A percentile compares a stretch with the other conserved stretches of the same genome.
These are phyloP conservation scores for Lymantria dispar DNA, from an alignment of 2,888 invertebrate genomes.

Conservation along the genomic window DNA sequence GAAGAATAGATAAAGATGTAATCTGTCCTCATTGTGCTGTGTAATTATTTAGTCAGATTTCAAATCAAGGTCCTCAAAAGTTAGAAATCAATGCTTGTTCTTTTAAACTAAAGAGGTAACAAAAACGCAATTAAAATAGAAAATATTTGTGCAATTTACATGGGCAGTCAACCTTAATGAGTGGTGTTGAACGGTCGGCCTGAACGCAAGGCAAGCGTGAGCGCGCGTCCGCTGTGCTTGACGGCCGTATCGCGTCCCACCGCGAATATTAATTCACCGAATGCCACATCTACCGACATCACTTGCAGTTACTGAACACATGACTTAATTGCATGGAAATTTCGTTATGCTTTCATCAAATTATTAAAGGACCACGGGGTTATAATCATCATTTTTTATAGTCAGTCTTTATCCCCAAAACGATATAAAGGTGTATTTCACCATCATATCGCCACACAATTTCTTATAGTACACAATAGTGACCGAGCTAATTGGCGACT, in stretches of 20 bases:
- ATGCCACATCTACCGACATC: constrained; percentile 50
- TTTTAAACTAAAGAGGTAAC: background rate
- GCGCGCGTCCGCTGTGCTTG: constrained; percentile 48
- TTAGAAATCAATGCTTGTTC: too few species aligned
- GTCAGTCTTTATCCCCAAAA: too few species aligned
- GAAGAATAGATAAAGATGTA: too few species aligned
- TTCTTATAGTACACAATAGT: too few species aligned
- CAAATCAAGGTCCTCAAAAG: too few species aligned
- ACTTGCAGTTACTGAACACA: constrained; percentile 42
- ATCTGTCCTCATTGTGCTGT: too few species aligned
- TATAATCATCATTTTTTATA: too few species aligned
- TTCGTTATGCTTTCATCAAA: constrained; percentile 27
- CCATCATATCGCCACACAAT: too few species aligned
- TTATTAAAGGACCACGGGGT: background rate
- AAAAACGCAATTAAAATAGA: constrained; percentile 25
- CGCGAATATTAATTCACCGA: constrained; percentile 68
- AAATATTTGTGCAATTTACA: constrained; percentile 15
- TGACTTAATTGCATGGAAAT: constrained; percentile 46
- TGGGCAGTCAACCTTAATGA: constrained; percentile 46
- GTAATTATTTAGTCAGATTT: too few species aligned
- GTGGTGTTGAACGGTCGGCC: constrained; percentile 48
- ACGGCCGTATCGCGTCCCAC: constrained; percentile 36
- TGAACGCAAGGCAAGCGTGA: constrained; percentile 69
- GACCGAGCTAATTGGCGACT: too few species aligned
- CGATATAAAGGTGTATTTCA: too few species aligned